Percentiles rank a stretch among this genome's conserved stretches.
Conservation (phyloP, 2,888 invertebrate genomes). For the Saturnia pavonia region DNA sequence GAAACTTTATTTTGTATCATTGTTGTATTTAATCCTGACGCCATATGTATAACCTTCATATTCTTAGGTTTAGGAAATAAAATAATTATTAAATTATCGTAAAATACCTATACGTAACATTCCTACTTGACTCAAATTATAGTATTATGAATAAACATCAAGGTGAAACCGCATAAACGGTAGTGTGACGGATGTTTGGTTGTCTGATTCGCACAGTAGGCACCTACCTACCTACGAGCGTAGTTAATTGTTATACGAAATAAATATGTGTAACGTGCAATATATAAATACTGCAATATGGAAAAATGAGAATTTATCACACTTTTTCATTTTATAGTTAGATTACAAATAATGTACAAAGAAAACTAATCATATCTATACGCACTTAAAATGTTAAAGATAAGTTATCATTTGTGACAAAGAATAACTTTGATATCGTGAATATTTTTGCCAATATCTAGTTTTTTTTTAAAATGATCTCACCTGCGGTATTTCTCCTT, state of each 20-base stretch:
- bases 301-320: background rate
- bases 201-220: constrained; percentile 18
- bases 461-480: constrained; percentile 55
- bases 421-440: constrained; percentile 61
- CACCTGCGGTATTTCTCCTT: constrained; percentile 80
- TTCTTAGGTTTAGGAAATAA: background rate
- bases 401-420: constrained; percentile 65
- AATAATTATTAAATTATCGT: background rate
- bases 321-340: constrained; percentile 8
- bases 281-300: background rate
- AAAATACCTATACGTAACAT: constrained; percentile 11
- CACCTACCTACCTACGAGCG: background rate
- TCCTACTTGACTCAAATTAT: background rate
- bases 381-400: constrained; percentile 54
- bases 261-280: background rate
- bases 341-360: constrained; percentile 37
- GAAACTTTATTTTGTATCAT: background rate
- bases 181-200: constrained; percentile 36
- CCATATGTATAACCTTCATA: background rate
- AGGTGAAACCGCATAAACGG: constrained; percentile 65
- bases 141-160: constrained; percentile 72
- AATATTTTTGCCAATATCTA: constrained; percentile 59
- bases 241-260: constrained; percentile 17
- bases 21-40: background rate
- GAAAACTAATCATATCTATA: constrained; percentile 56